Evolutionary conservation across 2,113 vertebrate species (phyloP).

Genomic region (Oncorhynchus gorbuscha): DNA sequence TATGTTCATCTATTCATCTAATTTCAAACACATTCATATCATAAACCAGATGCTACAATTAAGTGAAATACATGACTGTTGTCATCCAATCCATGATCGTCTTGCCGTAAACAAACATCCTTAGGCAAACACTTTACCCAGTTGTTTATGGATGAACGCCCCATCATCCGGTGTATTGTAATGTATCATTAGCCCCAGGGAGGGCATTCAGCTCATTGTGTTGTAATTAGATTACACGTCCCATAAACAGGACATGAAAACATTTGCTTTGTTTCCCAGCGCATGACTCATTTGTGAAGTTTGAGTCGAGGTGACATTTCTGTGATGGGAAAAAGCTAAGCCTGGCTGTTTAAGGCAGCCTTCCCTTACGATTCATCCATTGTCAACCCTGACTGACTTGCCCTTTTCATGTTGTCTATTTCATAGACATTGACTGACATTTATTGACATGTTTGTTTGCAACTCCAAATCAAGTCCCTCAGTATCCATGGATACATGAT

Average conservation of each 20-base stretch:
- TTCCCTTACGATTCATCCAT: slow-evolving; percentile 49
- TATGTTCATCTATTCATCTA: too few species aligned
- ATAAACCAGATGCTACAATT: too few species aligned
- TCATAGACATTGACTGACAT: too few species aligned
- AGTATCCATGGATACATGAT: too few species aligned
- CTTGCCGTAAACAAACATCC: neutral
- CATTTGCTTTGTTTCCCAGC: neutral
- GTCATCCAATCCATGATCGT: neutral
- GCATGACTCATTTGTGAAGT: neutral
- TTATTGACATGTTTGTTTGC: too few species aligned
- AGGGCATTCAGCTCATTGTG: neutral
- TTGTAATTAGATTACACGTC: neutral
- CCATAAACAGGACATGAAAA: neutral
- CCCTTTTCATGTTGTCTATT: neutral
- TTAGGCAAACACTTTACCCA: neutral
- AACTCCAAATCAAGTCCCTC: too few species aligned
- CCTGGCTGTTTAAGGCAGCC: slow-evolving; percentile 33
- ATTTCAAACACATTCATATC: too few species aligned
- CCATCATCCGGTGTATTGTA: neutral
- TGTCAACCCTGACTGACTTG: neutral
- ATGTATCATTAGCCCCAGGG: neutral
- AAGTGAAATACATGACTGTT: neutral
- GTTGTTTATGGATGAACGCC: neutral
- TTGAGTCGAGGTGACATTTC: neutral
- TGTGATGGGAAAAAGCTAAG: neutral